phyloP scores from a whole-genome alignment of 1,140 invertebrate genomes.

The Gryon sp. region DNA sequence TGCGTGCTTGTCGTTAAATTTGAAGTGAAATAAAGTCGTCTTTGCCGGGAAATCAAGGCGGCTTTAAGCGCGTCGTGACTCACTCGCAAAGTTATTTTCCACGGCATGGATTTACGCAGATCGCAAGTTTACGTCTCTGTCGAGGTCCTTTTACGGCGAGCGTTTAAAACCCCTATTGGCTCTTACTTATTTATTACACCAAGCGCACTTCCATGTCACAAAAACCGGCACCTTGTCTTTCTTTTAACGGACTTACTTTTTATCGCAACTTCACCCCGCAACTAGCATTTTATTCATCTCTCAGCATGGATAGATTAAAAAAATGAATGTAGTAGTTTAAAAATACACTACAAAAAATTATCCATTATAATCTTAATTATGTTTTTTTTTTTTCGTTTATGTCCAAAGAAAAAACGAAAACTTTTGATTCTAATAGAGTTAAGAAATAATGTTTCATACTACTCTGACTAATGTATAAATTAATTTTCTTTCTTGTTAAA shows the following conservation, averaged over 20 bases:
- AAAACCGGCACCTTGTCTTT: constrained; percentile 60
- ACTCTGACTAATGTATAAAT: too few relatives aligned
- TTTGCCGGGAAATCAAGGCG: constrained; percentile 57
- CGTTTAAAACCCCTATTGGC: constrained; percentile 72
- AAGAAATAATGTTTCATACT: too few relatives aligned
- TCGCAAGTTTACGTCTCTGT: constrained; percentile 69
- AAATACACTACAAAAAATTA: constrained; percentile 4
- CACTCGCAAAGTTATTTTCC: constrained; percentile 61
- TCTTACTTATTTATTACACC: constrained; percentile 74
- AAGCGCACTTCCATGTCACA: constrained; percentile 53
- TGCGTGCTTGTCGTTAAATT: constrained; percentile 69
- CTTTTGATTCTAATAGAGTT: too few relatives aligned
- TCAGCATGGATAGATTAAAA: constrained; percentile 22
- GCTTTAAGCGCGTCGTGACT: constrained; percentile 66
- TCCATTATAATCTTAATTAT: too few relatives aligned
- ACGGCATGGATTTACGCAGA: constrained; percentile 70
- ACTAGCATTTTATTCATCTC: constrained; percentile 50
- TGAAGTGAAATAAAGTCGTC: constrained; percentile 72
- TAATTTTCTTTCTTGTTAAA: too few relatives aligned
- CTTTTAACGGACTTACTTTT: constrained; percentile 61
- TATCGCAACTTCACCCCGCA: constrained; percentile 48
- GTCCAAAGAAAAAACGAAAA: too few relatives aligned
- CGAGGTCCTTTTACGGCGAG: constrained; percentile 68
- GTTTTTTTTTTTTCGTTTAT: too few relatives aligned
- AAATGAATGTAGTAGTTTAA: constrained; percentile 36